Evolutionary conservation across 2,888 invertebrate species (phyloP).

Genomic region (Apodemia duryi): DNA sequence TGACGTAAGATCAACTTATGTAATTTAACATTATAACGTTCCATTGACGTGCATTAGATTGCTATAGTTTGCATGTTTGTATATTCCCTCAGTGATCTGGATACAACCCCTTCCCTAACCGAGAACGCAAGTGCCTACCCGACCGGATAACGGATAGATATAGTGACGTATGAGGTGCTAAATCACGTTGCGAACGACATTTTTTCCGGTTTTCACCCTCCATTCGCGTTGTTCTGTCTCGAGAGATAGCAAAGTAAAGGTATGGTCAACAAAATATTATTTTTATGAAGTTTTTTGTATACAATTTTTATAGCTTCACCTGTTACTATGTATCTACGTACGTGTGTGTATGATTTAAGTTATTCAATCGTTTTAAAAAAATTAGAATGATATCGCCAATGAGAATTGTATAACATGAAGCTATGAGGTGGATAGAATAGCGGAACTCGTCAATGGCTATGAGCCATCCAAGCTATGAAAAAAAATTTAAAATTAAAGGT

Average conservation of each 20-base stretch:
- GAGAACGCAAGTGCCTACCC: constrained; percentile 14
- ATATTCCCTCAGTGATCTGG: not conserved
- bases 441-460: no score
- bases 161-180: constrained; percentile 49
- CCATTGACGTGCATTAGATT: no score
- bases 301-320: not conserved
- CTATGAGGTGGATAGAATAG: no score
- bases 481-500: no score
- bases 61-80: not conserved
- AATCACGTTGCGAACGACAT: constrained; percentile 69
- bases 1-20: no score
- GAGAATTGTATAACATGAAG: no score
- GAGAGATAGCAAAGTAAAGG: constrained; percentile 56
- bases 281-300: not conserved
- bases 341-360: no score
- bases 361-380: no score
- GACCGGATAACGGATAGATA: constrained; percentile 29
- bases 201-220: constrained; percentile 67
- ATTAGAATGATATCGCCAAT: no score
- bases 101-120: constrained; percentile 23
- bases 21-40: no score
- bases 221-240: constrained; percentile 57
- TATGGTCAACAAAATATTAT: constrained; percentile 45
- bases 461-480: no score
- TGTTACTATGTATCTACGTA: no score